Base-by-base conservation (phyloP, 1,140 invertebrate genomes). In the Nomia melanderi region DNA sequence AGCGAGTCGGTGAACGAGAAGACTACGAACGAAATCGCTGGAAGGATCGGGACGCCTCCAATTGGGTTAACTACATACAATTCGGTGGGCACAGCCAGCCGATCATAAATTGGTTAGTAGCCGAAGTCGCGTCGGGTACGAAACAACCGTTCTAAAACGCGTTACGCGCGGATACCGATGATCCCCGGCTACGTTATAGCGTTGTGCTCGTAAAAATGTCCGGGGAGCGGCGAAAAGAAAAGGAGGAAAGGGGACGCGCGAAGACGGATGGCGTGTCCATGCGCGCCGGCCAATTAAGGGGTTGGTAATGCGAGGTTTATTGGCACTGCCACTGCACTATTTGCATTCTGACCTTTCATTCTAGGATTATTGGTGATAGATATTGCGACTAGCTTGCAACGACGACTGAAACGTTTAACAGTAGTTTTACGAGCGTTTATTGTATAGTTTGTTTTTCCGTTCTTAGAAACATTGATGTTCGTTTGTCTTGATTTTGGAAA, bases 71-170 rank as follows among this genome's bases (percentile, higher is more conserved):
- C 77, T 69, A 47, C 77, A 66, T 66, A 53, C 62, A 59, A 73
- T 74, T 56, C 56, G n/a, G 36, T 31, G 66, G 63, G 54, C 27
- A 36, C 50, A 67, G 62, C 7, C 63, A 41, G 5, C 66, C 59
- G 56, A 81, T 81, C 78, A 31, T 72, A 82, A 81, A 81, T 72
- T 81, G 79, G 54, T 63, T 63, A 69, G 67, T 39, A 63, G 63
- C 63, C 50, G 36, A 72, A 77, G 29, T 60, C 66, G 47, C 66
- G n/a, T 70, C 29, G 66, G 56, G 67, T 44, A 64, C 31, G 66
- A 59, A 65, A 12, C 56, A 25, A 27, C 50, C 33, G 47, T n/a
- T 57, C 47, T 31, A 66, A 44, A 29, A 53, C 39, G 25, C 62
- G 36, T 82, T 72, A 81, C 62, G 27, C 8, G 53, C 56, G 4